phyloP scores from a whole-genome alignment of 2,113 vertebrate species.

The Podarcis raffonei region DNA sequence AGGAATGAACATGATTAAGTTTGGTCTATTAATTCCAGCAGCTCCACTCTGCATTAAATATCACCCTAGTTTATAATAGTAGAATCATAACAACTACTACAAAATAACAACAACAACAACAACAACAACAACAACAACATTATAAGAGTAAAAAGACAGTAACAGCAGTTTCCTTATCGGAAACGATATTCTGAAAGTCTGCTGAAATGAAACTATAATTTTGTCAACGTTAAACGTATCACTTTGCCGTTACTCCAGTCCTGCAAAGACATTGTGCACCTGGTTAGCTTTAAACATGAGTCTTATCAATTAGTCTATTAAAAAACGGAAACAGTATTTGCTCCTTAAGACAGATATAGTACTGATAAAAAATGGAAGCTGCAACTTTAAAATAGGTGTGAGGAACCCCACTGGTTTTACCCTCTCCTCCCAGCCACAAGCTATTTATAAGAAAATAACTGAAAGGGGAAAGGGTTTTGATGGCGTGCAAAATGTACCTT shows the following conservation, averaged over 20 bases:
- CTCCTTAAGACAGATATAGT: neutral
- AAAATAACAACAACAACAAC: neutral
- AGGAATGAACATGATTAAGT: too few relatives aligned
- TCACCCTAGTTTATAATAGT: neutral
- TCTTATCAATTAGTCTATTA: neutral
- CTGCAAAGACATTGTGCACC: neutral
- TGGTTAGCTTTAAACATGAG: conserved; percentile 13
- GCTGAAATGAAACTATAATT: neutral
- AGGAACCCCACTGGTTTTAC: too few relatives aligned
- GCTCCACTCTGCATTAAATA: too few relatives aligned
- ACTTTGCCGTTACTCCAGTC: neutral
- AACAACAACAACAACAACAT: neutral
- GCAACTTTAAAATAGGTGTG: neutral
- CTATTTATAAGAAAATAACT: too few relatives aligned
- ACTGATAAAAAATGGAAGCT: neutral
- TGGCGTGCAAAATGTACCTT: too few relatives aligned
- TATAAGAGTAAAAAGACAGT: neutral
- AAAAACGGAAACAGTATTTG: neutral
- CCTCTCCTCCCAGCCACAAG: too few relatives aligned
- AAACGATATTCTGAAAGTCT: neutral
- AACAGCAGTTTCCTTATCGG: neutral
- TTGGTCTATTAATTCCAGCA: too few relatives aligned
- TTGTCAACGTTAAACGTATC: neutral
- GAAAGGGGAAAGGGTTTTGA: too few relatives aligned
- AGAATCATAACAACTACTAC: neutral